Percentiles rank a stretch among this genome's conserved stretches.
Evolutionary conservation across 2,113 vertebrate genomes (phyloP).

Genomic region (Scartelaos histophorus): DNA sequence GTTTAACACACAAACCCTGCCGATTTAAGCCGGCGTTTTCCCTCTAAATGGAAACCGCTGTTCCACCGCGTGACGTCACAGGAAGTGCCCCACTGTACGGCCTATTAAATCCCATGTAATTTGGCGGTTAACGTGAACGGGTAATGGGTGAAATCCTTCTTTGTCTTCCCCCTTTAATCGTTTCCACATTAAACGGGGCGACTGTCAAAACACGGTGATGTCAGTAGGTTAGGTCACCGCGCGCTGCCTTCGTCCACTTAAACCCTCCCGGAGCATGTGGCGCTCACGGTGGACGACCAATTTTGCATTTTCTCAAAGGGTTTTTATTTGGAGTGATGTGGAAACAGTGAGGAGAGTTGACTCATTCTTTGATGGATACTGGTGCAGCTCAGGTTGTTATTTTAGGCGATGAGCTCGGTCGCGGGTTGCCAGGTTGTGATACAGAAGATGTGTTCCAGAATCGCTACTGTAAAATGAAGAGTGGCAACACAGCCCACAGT

Average conservation of each 20-base stretch:
- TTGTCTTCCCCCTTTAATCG: conserved; percentile 71
- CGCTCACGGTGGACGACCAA: conserved; percentile 5
- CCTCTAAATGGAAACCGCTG: no score
- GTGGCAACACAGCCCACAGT: conserved; percentile 47
- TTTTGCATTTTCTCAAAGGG: conserved; percentile 19
- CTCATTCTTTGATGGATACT: conserved; percentile 34
- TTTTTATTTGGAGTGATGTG: conserved; percentile 8
- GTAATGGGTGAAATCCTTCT: conserved; percentile 73
- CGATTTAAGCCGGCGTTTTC: no score
- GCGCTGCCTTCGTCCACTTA: conserved; percentile 55
- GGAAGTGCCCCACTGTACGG: conserved; percentile 29
- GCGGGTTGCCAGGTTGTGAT: conserved; percentile 26
- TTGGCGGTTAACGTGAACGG: conserved; percentile 76
- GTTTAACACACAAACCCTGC: no score
- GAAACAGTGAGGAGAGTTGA: conserved; percentile 41
- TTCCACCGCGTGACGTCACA: no score
- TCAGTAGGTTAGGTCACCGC: conserved; percentile 64
- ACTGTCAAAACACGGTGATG: conserved; percentile 72
- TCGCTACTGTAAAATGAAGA: conserved; percentile 46
- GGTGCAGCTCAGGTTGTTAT: conserved; percentile 40
- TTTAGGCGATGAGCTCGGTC: conserved; percentile 16
- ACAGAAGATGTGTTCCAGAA: conserved; percentile 11
- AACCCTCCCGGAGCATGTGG: conserved; percentile 22
- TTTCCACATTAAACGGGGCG: conserved; percentile 71
- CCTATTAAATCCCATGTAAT: conserved; percentile 75